Conservation (phyloP, 2,113 vertebrate species). For the Scomber japonicus region DNA sequence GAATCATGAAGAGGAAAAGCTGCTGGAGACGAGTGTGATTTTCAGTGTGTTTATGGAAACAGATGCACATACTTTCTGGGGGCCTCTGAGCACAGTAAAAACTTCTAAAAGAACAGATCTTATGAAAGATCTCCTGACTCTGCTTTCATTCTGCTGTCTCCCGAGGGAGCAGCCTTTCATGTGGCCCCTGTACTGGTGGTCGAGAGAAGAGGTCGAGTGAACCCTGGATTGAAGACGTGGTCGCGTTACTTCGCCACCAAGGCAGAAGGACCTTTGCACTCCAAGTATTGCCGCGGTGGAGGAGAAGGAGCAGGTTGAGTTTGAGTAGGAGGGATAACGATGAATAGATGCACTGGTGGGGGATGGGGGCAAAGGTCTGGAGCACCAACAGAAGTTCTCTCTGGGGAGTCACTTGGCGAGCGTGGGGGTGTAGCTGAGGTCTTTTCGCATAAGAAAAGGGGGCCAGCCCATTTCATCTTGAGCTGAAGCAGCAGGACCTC, state of each 20-base stretch:
- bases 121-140: slow-evolving; percentile 40
- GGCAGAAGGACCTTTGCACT: slow-evolving; percentile 74
- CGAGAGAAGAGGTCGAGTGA: slow-evolving; percentile 50
- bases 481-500: slow-evolving; percentile 80
- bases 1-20: slow-evolving; percentile 58
- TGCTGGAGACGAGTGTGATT: slow-evolving; percentile 32
- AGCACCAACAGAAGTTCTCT: slow-evolving; percentile 85
- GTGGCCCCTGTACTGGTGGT: slow-evolving; percentile 55
- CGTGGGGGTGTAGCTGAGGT: slow-evolving; percentile 71
- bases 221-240: slow-evolving; percentile 50
- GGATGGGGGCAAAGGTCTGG: slow-evolving; percentile 72
- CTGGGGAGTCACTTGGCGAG: slow-evolving; percentile 79
- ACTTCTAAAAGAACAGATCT: slow-evolving; percentile 4
- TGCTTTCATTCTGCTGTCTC: slow-evolving; percentile 54
- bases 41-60: slow-evolving; percentile 49
- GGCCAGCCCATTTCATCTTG: slow-evolving; percentile 81
- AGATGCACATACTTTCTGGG: slow-evolving; percentile 43
- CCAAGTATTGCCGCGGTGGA: slow-evolving; percentile 43
- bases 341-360: slow-evolving; percentile 73
- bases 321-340: slow-evolving; percentile 70
- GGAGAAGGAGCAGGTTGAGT: slow-evolving; percentile 73
- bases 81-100: slow-evolving; percentile 12
- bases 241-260: slow-evolving; percentile 49
- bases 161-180: slow-evolving; percentile 59
- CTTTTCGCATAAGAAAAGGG: slow-evolving; percentile 83